These are phyloP conservation scores for Epinephelus cyanopodus DNA, from an alignment of 2,113 vertebrate genomes.

Conservation along the genomic window DNA sequence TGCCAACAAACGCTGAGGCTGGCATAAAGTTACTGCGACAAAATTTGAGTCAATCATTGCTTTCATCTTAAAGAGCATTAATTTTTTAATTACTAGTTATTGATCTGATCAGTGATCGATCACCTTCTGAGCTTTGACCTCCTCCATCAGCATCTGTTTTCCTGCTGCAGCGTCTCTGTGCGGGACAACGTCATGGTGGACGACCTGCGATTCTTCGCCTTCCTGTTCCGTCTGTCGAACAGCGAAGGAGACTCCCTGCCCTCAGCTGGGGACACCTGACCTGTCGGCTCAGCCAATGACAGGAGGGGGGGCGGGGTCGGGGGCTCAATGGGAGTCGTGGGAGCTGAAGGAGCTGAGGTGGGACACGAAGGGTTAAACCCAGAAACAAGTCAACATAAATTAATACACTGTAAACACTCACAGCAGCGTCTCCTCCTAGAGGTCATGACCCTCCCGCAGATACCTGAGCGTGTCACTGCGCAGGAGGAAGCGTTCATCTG, in stretches of 20 bases:
- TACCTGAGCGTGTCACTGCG: no score
- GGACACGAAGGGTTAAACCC: background rate
- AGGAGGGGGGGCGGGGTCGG: background rate
- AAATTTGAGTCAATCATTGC: no score
- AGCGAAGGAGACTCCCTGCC: constrained; percentile 6
- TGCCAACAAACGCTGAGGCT: no score
- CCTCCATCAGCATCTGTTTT: constrained; percentile 87
- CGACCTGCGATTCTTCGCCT: constrained; percentile 76
- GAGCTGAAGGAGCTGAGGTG: background rate
- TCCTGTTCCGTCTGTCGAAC: constrained; percentile 41
- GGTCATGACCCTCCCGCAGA: no score
- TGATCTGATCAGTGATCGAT: background rate
- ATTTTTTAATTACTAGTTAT: background rate
- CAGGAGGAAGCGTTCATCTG: no score
- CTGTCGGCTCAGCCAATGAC: constrained; percentile 7
- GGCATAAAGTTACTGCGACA: no score
- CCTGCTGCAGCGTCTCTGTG: constrained; percentile 84
- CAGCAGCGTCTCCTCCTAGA: no score
- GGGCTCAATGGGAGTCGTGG: background rate
- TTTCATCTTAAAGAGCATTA: no score
- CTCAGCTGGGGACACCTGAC: background rate
- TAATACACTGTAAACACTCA: no score
- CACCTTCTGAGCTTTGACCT: constrained; percentile 95
- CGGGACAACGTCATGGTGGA: constrained; percentile 78
- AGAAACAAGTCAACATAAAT: no score